Conservation (phyloP, 2,797 vertebrate species). For the Myripristis murdjan region DNA sequence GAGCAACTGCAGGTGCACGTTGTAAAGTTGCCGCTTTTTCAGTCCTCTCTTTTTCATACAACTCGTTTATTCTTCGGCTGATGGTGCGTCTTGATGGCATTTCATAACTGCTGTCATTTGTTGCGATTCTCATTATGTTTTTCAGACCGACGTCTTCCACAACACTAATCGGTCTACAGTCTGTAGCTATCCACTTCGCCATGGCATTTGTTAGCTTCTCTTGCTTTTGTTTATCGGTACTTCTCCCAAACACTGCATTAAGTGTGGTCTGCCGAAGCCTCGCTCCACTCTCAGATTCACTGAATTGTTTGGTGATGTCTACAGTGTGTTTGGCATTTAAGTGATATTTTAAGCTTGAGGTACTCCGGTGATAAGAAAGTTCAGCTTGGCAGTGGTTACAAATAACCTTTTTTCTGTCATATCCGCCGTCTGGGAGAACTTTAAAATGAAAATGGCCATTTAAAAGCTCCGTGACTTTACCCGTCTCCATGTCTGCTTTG, state of each 20-base stretch:
- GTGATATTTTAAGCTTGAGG: constrained; percentile 7
- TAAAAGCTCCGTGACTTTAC: no score
- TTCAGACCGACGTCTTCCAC: constrained; percentile 10
- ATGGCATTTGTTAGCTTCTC: constrained; percentile 25
- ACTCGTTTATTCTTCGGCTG: constrained; percentile 9
- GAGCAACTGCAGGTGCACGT: not conserved
- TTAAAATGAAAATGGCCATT: no score
- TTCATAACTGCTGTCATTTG: constrained; percentile 23
- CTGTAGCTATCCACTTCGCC: constrained; percentile 36
- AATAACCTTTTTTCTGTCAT: no score
- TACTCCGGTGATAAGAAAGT: no score
- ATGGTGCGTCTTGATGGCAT: constrained; percentile 28
- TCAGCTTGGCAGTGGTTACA: no score
- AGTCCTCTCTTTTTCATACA: constrained; percentile 17
- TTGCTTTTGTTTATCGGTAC: constrained; percentile 7
- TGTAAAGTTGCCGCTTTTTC: not conserved
- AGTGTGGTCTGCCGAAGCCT: not conserved
- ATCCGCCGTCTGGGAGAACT: no score
- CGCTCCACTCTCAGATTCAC: not conserved
- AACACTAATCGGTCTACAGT: constrained; percentile 14
- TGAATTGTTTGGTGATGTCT: not conserved
- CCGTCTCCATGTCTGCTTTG: no score
- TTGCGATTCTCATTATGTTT: constrained; percentile 27
- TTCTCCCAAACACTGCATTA: not conserved
- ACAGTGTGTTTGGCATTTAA: not conserved